phyloP scores from a whole-genome alignment of 2,113 vertebrate species.

The Oreocharis arfaki region DNA sequence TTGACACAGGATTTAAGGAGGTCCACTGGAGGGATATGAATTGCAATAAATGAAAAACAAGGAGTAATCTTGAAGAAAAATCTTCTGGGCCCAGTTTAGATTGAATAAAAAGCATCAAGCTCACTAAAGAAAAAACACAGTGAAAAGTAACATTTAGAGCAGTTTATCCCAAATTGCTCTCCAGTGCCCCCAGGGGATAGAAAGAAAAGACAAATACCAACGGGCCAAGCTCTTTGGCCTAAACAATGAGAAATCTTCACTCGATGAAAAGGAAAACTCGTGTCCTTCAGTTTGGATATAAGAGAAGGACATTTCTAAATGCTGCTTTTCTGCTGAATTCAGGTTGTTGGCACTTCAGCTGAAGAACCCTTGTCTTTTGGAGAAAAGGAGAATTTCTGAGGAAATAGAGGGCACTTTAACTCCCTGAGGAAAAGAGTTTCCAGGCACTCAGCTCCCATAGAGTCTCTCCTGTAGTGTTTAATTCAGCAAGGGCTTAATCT shows the following conservation, averaged over 20 bases:
- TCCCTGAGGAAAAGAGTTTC: neutral
- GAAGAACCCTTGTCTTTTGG: neutral
- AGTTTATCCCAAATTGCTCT: neutral
- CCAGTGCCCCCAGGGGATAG: neutral
- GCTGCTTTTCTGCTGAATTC: neutral
- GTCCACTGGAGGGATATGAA: neutral
- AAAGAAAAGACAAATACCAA: neutral
- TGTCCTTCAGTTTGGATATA: neutral
- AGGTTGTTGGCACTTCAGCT: neutral
- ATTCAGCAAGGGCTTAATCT: neutral
- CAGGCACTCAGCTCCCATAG: neutral
- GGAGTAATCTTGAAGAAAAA: neutral
- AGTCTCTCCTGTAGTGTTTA: neutral
- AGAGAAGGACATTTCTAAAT: neutral
- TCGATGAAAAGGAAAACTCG: neutral
- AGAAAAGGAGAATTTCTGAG: neutral
- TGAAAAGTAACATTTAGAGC: neutral
- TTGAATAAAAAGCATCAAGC: neutral
- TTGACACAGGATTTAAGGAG: neutral
- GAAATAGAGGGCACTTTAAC: neutral
- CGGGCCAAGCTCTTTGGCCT: neutral
- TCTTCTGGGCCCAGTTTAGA: neutral
- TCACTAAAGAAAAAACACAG: neutral
- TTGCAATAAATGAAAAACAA: neutral
- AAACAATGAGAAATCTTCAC: neutral